A percentile compares a stretch with the other conserved stretches of the same genome.
Conservation (phyloP, 2,797 vertebrate species). For the Pipistrellus pygmaeus region DNA sequence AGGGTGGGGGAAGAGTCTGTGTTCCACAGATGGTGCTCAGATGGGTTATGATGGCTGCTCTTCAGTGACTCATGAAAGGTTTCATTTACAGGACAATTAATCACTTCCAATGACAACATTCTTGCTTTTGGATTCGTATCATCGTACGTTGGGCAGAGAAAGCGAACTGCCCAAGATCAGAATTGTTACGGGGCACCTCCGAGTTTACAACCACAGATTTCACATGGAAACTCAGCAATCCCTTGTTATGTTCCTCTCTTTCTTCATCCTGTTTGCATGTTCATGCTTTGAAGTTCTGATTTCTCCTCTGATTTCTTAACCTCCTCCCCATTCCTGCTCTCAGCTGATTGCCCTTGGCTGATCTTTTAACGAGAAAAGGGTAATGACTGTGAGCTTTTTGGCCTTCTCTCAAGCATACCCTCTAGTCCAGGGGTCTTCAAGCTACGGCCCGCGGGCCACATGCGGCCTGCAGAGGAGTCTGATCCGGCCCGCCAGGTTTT, state of each 20-base stretch:
- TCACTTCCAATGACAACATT: neutral
- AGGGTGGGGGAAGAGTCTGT: neutral
- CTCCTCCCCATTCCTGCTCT: neutral
- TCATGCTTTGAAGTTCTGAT: neutral
- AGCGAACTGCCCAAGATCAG: neutral
- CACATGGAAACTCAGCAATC: neutral
- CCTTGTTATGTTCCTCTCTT: neutral
- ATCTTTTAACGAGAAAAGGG: neutral
- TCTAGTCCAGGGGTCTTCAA: too few relatives aligned
- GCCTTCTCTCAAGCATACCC: neutral
- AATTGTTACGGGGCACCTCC: neutral
- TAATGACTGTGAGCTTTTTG: neutral
- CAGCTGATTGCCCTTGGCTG: neutral
- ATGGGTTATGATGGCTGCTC: too few relatives aligned
- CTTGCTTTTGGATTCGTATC: neutral
- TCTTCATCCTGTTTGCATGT: neutral
- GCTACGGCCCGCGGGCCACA: too few relatives aligned
- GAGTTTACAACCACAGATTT: neutral
- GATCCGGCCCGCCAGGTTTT: too few relatives aligned
- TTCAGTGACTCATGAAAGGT: neutral
- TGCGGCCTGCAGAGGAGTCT: too few relatives aligned
- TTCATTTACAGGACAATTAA: neutral
- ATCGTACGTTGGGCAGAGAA: neutral
- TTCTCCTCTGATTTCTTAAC: neutral
- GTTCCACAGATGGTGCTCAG: neutral